Evolutionary conservation across 2,113 vertebrate genomes (phyloP).

Genomic region (Anhinga anhinga): DNA sequence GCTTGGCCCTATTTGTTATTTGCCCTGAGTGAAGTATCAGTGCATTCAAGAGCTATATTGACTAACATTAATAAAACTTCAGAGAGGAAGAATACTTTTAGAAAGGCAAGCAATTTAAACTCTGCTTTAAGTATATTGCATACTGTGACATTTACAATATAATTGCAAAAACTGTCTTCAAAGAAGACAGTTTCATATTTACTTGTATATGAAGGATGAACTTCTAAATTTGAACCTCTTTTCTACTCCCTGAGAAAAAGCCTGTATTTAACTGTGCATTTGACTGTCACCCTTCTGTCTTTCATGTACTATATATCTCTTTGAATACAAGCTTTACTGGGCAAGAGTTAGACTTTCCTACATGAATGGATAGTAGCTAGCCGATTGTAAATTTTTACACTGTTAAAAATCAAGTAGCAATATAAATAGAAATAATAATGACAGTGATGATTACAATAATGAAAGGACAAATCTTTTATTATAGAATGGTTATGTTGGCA

Average conservation of each 20-base stretch:
- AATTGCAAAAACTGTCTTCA: background rate
- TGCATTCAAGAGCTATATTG: background rate
- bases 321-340: background rate
- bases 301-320: background rate
- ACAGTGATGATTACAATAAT: background rate
- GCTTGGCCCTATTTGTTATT: background rate
- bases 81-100: background rate
- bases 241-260: background rate
- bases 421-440: background rate
- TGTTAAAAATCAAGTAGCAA: background rate
- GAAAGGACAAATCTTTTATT: background rate
- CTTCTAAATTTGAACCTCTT: background rate
- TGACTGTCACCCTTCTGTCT: background rate
- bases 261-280: background rate
- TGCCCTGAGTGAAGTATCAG: background rate
- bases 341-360: background rate
- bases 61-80: background rate
- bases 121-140: background rate
- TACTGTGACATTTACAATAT: background rate
- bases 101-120: background rate
- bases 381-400: background rate
- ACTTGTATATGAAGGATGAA: background rate
- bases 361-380: background rate
- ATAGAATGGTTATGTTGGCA: background rate
- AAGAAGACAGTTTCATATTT: background rate